Evolutionary conservation across 2,888 invertebrate species (phyloP).

Genomic region (Sinohyriopsis cumingii): DNA sequence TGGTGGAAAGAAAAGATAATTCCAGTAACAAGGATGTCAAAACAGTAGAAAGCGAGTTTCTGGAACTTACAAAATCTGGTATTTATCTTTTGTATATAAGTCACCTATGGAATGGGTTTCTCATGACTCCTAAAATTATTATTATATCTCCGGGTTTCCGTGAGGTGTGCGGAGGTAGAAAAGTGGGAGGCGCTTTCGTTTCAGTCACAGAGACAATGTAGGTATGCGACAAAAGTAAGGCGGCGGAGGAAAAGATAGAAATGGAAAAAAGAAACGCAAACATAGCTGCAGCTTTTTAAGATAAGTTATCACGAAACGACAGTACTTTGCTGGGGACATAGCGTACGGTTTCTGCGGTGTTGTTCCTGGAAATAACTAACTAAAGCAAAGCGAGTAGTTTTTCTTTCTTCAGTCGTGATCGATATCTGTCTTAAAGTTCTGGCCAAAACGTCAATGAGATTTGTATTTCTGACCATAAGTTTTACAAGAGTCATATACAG

Average conservation of each 20-base stretch:
- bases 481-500: too few relatives aligned
- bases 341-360: constrained; percentile 54
- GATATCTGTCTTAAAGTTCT: too few relatives aligned
- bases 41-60: constrained; percentile 18
- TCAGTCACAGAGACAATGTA: too few relatives aligned
- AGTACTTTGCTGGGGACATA: constrained; percentile 52
- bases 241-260: constrained; percentile 14
- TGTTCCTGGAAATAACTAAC: constrained; percentile 52
- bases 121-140: constrained; percentile 20
- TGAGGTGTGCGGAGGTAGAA: constrained; percentile 22
- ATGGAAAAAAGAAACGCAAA: constrained; percentile 51
- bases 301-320: constrained; percentile 55
- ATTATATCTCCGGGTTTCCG: constrained; percentile 15
- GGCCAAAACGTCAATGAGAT: too few relatives aligned
- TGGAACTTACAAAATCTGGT: constrained; percentile 42
- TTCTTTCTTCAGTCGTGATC: constrained; percentile 7
- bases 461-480: too few relatives aligned
- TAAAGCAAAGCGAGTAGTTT: constrained; percentile 32
- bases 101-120: constrained; percentile 35
- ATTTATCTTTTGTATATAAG: constrained; percentile 47
- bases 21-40: constrained; percentile 11
- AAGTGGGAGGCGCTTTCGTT: constrained; percentile 1
- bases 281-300: constrained; percentile 56
- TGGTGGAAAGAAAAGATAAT: background rate
- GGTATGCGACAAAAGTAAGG: background rate